phyloP scores from a whole-genome alignment of 2,113 vertebrate genomes.

The Amphiprion percula region DNA sequence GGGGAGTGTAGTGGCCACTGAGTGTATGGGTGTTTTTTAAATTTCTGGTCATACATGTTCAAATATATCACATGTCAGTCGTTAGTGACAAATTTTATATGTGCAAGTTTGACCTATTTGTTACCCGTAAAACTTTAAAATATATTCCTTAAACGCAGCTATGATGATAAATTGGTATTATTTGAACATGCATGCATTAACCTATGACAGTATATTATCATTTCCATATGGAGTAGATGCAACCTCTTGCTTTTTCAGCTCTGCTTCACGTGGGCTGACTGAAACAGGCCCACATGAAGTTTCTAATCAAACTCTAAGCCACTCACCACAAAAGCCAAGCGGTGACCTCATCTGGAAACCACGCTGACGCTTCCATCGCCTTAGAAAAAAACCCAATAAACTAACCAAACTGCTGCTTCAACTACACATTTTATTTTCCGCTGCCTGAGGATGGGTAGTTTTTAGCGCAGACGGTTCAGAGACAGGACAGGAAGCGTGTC shows the following conservation, averaged over 20 bases:
- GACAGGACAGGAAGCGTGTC: conserved; percentile 54
- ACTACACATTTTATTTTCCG: background rate
- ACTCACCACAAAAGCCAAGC: conserved; percentile 17
- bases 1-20: conserved; percentile 2
- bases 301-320: conserved; percentile 54
- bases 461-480: conserved; percentile 47
- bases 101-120: no score
- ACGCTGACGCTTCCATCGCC: background rate
- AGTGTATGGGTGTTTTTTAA: background rate
- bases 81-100: background rate
- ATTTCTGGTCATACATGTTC: conserved; percentile 19
- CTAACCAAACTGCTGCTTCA: conserved; percentile 59
- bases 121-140: no score
- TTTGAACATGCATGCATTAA: conserved; percentile 27
- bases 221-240: conserved; percentile 38
- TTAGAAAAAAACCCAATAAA: background rate
- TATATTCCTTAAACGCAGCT: no score
- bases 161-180: background rate
- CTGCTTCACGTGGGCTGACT: conserved; percentile 17
- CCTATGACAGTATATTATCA: conserved; percentile 41
- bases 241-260: background rate
- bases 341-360: conserved; percentile 64
- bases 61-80: conserved; percentile 4
- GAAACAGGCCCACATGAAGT: conserved; percentile 24
- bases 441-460: background rate